Base-by-base conservation (phyloP, 2,113 vertebrate genomes). In the Indicator maculatus region DNA sequence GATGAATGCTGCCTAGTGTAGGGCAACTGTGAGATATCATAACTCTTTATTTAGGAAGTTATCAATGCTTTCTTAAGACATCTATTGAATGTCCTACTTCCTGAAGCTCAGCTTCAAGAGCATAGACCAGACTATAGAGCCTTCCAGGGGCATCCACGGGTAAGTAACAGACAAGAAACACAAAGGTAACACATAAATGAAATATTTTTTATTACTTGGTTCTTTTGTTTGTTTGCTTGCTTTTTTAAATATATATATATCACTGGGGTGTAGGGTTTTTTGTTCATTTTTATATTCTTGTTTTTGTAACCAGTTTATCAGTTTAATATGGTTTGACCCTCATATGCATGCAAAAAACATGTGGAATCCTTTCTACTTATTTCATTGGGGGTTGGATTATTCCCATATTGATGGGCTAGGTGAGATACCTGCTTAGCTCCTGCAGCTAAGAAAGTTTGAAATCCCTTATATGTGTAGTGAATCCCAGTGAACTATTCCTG, bases 221-320 rank as follows among this genome's bases (percentile, higher is more conserved):
- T 36, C 8, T 36, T 36, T 36, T 36, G 36, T 36, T 36, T 36
- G 36, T 36, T 36, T 36, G 36, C 36, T 36, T 36, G 36, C 36
- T 36, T 36, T 36, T 36, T 36, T 36, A 36, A 36, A 36, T 36
- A 36, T 36, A 36, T 41, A 41, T 41, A 41, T 41, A 41, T 84
- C 1, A n/a, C 39, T 72, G 3, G 44, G 4, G 3, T 26, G 2
- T 44, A 14, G 41, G 41, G 16, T 3, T 31, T 88, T 83, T 71
- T 2, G 39, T 52, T 52, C 2, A 1, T 24, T 64, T 28, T 11
- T n/a, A 11, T 38, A 5, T 8, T 67, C 45, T 47, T 18, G 1
- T 0, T 33, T 61, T 74, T 30, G 3, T 44, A 76, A 73, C 69
- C 4, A 0, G 3, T 83, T 88, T 94, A 10, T 89, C 2, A 5